Base-by-base conservation (phyloP, 2,113 vertebrate genomes). In the Tringa solitaria region DNA sequence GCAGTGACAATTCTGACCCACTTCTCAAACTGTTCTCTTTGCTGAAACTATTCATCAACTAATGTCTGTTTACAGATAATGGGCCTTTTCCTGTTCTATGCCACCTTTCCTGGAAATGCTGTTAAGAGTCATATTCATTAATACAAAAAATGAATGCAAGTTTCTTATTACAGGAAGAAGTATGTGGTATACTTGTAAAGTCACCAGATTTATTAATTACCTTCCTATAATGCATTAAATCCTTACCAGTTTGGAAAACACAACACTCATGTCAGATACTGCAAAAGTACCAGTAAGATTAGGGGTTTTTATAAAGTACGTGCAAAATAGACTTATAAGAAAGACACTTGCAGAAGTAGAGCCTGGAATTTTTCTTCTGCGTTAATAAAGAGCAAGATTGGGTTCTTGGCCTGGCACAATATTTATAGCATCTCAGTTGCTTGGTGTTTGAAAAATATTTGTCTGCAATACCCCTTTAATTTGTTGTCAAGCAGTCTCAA, bases 241-340 rank as follows among this genome's bases (percentile, higher is more conserved):
- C 50, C 46, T 67, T 61, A 69, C 3, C n/a, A 13, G 8, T 50
- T 45, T 70, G n/a, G 48, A 87, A 87, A 90, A 91, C 30, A 18
- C 8, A 77, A 9, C 9, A 35, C 4, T 87, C 26, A 21, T 14
- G 9, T 73, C 60, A 78, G 46, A 84, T 65, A 33, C 9, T 64
- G 63, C 35, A 68, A 87, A 92, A 84, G 19, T 39, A 24, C 14
- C 10, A 12, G 43, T 37, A 70, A 53, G 12, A 68, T 46, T 32
- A 43, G 4, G 8, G 30, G 0, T 0, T 37, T 79, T 46, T 33
- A 35, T 30, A 22, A 87, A 76, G 8, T 18, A 5, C 0, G 1
- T 41, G n/a, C 8, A 81, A 77, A 94, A 74, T 37, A 81, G 77
- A 65, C 9, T 21, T 77, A 4, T 48, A 84, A 53, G 60, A 89